Evolutionary conservation across 2,113 vertebrate species (phyloP).

Genomic region (Lucifuga dentata): DNA sequence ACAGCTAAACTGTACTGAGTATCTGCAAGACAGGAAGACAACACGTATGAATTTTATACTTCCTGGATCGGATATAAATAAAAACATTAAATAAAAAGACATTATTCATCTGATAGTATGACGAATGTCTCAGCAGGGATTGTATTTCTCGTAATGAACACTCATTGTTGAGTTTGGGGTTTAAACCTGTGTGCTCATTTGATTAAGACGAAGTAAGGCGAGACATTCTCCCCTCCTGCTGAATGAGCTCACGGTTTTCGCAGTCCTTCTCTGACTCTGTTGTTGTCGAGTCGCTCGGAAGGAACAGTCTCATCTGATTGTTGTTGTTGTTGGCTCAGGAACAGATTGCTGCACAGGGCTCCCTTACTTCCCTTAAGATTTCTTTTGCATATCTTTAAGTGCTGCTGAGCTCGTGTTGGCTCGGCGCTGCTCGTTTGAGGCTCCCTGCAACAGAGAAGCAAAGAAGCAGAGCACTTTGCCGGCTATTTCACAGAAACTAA

Average conservation of each 20-base stretch:
- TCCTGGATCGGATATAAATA: background rate
- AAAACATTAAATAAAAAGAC: no score
- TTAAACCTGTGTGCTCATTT: background rate
- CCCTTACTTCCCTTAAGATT: background rate
- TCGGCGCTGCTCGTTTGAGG: conserved; percentile 33
- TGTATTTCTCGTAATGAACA: no score
- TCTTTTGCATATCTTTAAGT: background rate
- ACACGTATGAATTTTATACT: background rate
- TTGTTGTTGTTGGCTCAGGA: conserved; percentile 9
- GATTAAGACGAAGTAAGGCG: background rate
- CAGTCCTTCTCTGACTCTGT: background rate
- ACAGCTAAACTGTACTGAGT: background rate
- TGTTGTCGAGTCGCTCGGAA: background rate
- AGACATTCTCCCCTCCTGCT: background rate
- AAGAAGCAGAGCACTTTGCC: conserved; percentile 38
- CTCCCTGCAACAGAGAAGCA: background rate
- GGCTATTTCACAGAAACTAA: conserved; percentile 35
- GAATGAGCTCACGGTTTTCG: no score
- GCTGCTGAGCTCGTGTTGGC: conserved; percentile 9
- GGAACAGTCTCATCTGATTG: background rate
- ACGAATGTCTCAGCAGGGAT: no score
- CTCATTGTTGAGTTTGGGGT: no score
- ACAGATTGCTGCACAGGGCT: background rate
- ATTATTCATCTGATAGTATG: no score
- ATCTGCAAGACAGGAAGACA: no score